Base-by-base conservation (phyloP, 1,140 invertebrate genomes). In the Drosophila pectinifera region DNA sequence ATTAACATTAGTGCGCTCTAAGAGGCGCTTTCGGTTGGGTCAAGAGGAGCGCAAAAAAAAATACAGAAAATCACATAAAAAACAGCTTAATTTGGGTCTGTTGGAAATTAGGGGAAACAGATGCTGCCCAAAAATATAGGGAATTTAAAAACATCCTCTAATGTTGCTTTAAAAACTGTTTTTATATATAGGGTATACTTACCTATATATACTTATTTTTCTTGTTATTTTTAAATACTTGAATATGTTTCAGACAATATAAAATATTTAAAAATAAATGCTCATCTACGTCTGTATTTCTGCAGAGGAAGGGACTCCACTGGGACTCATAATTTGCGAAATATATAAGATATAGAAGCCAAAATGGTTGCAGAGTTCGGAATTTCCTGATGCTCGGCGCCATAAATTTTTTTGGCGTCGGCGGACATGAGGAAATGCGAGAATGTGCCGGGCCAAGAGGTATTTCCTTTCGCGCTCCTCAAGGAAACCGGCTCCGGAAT, bases 1-100 rank as follows among this genome's bases (percentile, higher is more conserved):
- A 57, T 57, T 70, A 70, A 70, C 64, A 70, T 70, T 70, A 70
- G 67, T 39, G 49, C 4, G 43, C 26, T 34, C 64, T 34, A 31
- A 55, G 31, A 56, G 49, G 22, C 28, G 16, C 24, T 42, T 14
- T 43, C n/a, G 16, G 18, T 13, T 7, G 5, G 39, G 31, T 63
- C 34, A 22, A 13, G n/a, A 43, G 24, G 10, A 16, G 4, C 20
- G 13, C n/a, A n/a, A 31, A 10, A 22, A 38, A 67, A 38, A 49
- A 3, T 14, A 22, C 22, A 43, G n/a, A n/a, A n/a, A n/a, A n/a
- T n/a, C n/a, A n/a, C n/a, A n/a, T n/a, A n/a, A n/a, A 41, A 5
- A n/a, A 6, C 18, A 36, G 13, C 18, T 28, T 41, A 20, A 41
- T 16, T 39, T 58, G 18, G 54, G 8, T 58, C 8, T 59, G 14